A percentile compares a stretch with the other conserved stretches of the same genome.
Evolutionary conservation across 2,888 invertebrate genomes (phyloP).

Genomic region (Hydroisotoma schaefferi): DNA sequence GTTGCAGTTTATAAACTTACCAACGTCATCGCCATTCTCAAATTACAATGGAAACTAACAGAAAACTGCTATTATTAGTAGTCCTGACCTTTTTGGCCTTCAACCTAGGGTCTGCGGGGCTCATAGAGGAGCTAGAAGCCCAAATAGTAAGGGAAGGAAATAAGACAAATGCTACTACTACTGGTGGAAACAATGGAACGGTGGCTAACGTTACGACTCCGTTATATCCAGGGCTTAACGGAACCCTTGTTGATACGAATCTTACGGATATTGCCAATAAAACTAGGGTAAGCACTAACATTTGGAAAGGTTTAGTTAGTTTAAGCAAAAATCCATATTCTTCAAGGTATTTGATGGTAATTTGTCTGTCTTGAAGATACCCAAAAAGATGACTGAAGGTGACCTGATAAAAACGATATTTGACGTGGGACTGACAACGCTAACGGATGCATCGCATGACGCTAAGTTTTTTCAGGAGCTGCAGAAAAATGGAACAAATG

Average conservation of each 20-base stretch:
- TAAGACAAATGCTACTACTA: background rate
- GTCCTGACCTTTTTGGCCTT: too few species aligned
- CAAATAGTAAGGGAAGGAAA: conserved; percentile 28
- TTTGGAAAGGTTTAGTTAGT: too few species aligned
- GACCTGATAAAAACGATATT: conserved; percentile 39
- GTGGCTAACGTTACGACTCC: background rate
- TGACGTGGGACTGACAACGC: conserved; percentile 30
- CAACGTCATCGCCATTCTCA: too few species aligned
- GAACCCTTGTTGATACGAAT: conserved; percentile 15
- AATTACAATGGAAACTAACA: background rate
- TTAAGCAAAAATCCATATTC: background rate
- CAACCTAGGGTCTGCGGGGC: too few species aligned
- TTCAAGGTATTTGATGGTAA: background rate
- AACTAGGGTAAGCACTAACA: too few species aligned
- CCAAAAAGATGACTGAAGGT: conserved; percentile 40
- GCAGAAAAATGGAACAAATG: conserved; percentile 43
- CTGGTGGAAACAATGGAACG: background rate
- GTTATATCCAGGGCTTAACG: background rate
- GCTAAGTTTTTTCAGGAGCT: conserved; percentile 42
- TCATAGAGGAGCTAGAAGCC: conserved; percentile 36
- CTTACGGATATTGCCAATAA: too few species aligned
- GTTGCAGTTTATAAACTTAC: too few species aligned
- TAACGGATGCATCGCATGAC: conserved; percentile 43
- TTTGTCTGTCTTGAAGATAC: conserved; percentile 9
- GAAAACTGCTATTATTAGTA: background rate